Percentiles rank a stretch among this genome's conserved stretches.
These are phyloP conservation scores for Narcine bancroftii DNA, from an alignment of 2,113 vertebrate species.

Conservation along the genomic window DNA sequence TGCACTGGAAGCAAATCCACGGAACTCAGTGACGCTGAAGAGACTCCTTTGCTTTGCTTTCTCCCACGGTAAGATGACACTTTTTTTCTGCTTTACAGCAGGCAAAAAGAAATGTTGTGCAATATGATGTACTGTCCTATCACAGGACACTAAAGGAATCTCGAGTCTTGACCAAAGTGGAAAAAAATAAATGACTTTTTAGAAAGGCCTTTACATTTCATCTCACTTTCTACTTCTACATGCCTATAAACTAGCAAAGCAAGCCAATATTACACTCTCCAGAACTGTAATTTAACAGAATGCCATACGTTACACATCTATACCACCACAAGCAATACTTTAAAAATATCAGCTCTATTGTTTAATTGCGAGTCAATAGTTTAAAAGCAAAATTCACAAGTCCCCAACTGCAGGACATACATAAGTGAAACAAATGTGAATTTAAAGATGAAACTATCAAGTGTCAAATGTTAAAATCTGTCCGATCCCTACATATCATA, in stretches of 20 bases:
- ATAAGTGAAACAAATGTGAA: not conserved
- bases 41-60: no score
- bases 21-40: no score
- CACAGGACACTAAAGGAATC: no score
- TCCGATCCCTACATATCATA: not conserved
- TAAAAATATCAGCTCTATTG: not conserved
- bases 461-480: not conserved
- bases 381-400: not conserved
- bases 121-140: no score
- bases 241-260: not conserved
- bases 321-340: not conserved
- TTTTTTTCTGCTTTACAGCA: no score
- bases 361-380: not conserved
- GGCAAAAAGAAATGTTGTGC: no score
- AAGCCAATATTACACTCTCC: slow-evolving; percentile 5
- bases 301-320: not conserved
- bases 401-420: not conserved
- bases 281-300: not conserved
- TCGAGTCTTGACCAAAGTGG: no score
- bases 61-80: no score
- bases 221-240: not conserved
- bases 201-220: not conserved
- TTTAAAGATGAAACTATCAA: not conserved
- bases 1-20: no score
- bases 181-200: not conserved